phyloP scores from a whole-genome alignment of 1,140 invertebrate species.

The Idris sp. region DNA sequence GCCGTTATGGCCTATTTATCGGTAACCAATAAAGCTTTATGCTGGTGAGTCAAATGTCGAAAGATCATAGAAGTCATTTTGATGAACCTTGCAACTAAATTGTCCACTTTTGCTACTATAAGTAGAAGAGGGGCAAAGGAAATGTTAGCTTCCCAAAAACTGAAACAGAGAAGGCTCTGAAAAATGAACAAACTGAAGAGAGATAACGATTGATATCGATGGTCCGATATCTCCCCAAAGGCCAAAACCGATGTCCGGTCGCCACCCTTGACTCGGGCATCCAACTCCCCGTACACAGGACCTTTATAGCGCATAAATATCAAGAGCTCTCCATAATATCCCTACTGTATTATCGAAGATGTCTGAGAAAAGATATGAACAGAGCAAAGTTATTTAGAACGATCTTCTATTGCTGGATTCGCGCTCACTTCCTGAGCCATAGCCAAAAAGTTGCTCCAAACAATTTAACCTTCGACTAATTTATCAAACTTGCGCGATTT shows the following conservation, averaged over 20 bases:
- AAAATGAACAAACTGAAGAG: slow-evolving; percentile 8
- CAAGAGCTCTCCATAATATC: slow-evolving; percentile 75
- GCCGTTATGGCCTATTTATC: slow-evolving; percentile 53
- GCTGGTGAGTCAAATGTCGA: slow-evolving; percentile 31
- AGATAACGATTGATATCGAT: slow-evolving; percentile 32
- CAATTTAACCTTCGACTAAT: slow-evolving; percentile 46
- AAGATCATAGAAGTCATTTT: slow-evolving; percentile 57
- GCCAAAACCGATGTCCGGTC: slow-evolving; percentile 73
- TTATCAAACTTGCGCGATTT: slow-evolving; percentile 27
- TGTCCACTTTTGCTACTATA: slow-evolving; percentile 73
- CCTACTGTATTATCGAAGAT: slow-evolving; percentile 76
- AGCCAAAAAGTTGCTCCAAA: slow-evolving; percentile 34
- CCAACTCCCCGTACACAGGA: slow-evolving; percentile 69
- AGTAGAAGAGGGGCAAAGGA: slow-evolving; percentile 53
- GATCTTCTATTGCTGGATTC: slow-evolving; percentile 64
- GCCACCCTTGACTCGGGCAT: slow-evolving; percentile 70
- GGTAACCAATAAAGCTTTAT: slow-evolving; percentile 58
- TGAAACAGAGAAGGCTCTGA: slow-evolving; percentile 7
- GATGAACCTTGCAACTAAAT: slow-evolving; percentile 74
- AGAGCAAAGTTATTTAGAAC: slow-evolving; percentile 66
- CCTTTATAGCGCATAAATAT: slow-evolving; percentile 79
- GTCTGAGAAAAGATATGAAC: slow-evolving; percentile 63
- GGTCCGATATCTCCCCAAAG: slow-evolving; percentile 64
- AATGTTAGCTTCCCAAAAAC: slow-evolving; percentile 39
- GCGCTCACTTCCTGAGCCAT: slow-evolving; percentile 55